Evolutionary conservation across 2,888 invertebrate genomes (phyloP).

Genomic region (Andrena dorsata): DNA sequence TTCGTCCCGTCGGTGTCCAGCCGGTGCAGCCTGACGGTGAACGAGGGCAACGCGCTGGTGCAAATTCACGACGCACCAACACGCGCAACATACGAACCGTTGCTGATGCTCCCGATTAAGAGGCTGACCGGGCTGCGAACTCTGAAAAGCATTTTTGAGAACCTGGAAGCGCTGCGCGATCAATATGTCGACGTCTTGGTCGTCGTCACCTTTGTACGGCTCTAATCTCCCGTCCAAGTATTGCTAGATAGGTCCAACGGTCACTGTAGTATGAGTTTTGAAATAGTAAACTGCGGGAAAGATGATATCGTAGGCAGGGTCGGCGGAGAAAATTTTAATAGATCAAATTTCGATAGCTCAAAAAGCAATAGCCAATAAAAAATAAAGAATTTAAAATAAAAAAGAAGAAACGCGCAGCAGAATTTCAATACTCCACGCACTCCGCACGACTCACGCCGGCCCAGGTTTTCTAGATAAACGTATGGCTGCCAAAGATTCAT

Average conservation of each 20-base stretch:
- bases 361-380: no score
- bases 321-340: no score
- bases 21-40: slow-evolving; percentile 88
- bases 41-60: slow-evolving; percentile 89
- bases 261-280: no score
- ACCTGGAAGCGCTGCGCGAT: slow-evolving; percentile 84
- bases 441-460: no score
- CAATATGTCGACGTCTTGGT: slow-evolving; percentile 89
- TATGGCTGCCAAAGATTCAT: background rate
- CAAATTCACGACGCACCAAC: slow-evolving; percentile 87
- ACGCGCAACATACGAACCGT: slow-evolving; percentile 85
- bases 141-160: slow-evolving; percentile 86
- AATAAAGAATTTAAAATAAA: no score
- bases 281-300: no score
- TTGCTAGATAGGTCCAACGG: no score
- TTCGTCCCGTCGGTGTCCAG: slow-evolving; percentile 89
- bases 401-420: no score
- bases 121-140: slow-evolving; percentile 86
- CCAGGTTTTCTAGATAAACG: background rate
- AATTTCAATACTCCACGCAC: no score
- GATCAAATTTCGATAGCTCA: no score
- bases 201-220: slow-evolving; percentile 87
- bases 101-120: slow-evolving; percentile 89
- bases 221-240: background rate
- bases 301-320: no score